Evolutionary conservation across 2,113 vertebrate species (phyloP).

Genomic region (Thomomys bottae): DNA sequence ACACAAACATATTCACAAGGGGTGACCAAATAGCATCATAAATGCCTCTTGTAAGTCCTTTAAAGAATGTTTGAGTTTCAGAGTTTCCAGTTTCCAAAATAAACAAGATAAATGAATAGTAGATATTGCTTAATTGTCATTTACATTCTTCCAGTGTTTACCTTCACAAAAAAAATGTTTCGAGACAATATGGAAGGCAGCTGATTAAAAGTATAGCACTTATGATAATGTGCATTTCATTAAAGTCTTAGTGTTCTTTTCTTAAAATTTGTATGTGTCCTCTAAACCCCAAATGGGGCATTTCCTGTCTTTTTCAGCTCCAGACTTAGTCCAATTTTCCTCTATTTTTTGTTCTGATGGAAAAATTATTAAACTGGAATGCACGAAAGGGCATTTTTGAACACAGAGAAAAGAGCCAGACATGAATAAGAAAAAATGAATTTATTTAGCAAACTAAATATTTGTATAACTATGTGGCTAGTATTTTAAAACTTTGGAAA

Average conservation of each 20-base stretch:
- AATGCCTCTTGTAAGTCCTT: background rate
- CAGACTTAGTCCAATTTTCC: slow-evolving; percentile 74
- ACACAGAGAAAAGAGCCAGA: slow-evolving; percentile 11
- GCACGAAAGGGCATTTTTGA: slow-evolving; percentile 21
- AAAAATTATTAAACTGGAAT: slow-evolving; percentile 52
- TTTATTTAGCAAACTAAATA: slow-evolving; percentile 25
- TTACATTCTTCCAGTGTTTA: slow-evolving; percentile 69
- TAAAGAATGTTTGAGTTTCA: slow-evolving; percentile 41
- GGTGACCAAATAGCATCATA: background rate
- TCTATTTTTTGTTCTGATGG: slow-evolving; percentile 70
- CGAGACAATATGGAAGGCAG: slow-evolving; percentile 78
- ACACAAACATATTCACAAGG: background rate
- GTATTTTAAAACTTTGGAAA: background rate
- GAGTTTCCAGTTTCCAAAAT: slow-evolving; percentile 49
- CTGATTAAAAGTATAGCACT: slow-evolving; percentile 82
- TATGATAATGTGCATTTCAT: slow-evolving; percentile 82
- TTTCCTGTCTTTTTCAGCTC: slow-evolving; percentile 80
- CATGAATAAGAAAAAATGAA: slow-evolving; percentile 36
- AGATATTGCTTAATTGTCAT: slow-evolving; percentile 39
- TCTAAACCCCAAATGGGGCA: slow-evolving; percentile 79
- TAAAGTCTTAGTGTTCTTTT: slow-evolving; percentile 72
- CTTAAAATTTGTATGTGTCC: slow-evolving; percentile 62
- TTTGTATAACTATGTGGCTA: background rate
- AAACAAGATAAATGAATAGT: slow-evolving; percentile 20
- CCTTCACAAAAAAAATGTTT: slow-evolving; percentile 76